Evolutionary conservation across 2,797 vertebrate species (phyloP).

Genomic region (Chromobotia macracanthus): DNA sequence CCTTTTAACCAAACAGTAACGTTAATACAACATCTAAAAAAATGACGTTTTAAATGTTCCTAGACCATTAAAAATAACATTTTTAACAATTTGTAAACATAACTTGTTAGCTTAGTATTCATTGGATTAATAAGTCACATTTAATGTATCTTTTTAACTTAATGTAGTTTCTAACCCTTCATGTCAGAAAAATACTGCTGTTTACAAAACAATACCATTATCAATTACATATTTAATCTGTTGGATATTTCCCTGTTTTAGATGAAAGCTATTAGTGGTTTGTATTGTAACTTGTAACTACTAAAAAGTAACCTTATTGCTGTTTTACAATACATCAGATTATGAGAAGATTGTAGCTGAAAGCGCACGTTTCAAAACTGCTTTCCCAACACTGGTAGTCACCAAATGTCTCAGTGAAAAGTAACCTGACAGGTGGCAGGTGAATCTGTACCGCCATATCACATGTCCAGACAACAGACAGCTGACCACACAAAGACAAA

Average conservation of each 20-base stretch:
- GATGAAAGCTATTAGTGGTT: not conserved
- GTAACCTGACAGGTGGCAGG: slow-evolving; percentile 28
- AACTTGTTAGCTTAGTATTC: too few relatives aligned
- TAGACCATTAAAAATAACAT: too few relatives aligned
- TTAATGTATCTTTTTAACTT: not conserved
- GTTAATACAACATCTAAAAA: too few relatives aligned
- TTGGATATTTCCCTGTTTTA: too few relatives aligned
- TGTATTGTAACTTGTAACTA: not conserved
- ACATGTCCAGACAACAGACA: slow-evolving; percentile 18
- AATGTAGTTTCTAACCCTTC: not conserved
- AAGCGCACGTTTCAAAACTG: not conserved
- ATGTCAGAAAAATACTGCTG: not conserved
- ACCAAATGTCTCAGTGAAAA: slow-evolving; percentile 16
- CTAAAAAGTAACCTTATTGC: too few relatives aligned
- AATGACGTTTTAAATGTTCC: too few relatives aligned
- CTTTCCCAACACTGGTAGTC: not conserved
- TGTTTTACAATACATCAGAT: not conserved
- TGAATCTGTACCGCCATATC: slow-evolving; percentile 19
- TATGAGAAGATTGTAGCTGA: not conserved
- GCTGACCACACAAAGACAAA: slow-evolving; percentile 33
- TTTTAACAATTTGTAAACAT: too few relatives aligned
- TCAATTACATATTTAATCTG: too few relatives aligned
- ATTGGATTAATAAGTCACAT: too few relatives aligned
- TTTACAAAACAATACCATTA: too few relatives aligned
- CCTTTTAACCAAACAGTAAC: too few relatives aligned